Percentiles rank a stretch among this genome's conserved stretches.
phyloP scores from a whole-genome alignment of 1,140 invertebrate genomes.

The Drosophila varians region DNA sequence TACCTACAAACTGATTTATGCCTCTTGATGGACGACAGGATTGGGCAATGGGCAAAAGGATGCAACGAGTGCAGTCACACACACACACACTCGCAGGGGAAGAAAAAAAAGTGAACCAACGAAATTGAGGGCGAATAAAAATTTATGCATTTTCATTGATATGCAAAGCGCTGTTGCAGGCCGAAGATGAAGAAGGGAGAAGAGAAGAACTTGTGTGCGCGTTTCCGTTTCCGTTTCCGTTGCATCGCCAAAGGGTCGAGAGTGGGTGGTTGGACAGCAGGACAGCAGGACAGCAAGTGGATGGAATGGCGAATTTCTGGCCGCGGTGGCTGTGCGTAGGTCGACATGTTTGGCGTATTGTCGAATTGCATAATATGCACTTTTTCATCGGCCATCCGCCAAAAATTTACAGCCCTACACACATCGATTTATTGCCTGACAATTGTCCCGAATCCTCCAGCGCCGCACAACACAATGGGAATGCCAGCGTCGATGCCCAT shows the following conservation, averaged over 20 bases:
- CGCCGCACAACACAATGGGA: constrained; percentile 66
- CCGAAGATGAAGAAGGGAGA: constrained; percentile 65
- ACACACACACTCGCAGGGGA: constrained; percentile 15
- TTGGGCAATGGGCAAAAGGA: constrained; percentile 29
- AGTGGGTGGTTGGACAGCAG: constrained; percentile 1
- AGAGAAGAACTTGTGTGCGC: constrained; percentile 70
- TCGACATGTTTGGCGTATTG: constrained; percentile 80
- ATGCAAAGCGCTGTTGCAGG: constrained; percentile 68
- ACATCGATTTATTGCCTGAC: constrained; percentile 83
- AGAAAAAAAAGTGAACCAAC: constrained; percentile 18
- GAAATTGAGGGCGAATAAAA: constrained; percentile 59
- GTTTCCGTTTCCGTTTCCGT: constrained; percentile 81
- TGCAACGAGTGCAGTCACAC: constrained; percentile 62
- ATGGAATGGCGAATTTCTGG: constrained; percentile 23
- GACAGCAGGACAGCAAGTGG: constrained; percentile 6
- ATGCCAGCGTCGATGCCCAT: constrained; percentile 46
- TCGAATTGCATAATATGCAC: constrained; percentile 83
- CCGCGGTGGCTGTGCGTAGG: constrained; percentile 49
- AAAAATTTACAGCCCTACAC: constrained; percentile 83
- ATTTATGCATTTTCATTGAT: constrained; percentile 83
- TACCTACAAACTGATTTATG: constrained; percentile 76
- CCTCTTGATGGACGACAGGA: constrained; percentile 72
- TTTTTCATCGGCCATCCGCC: constrained; percentile 80
- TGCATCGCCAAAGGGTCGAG: constrained; percentile 23
- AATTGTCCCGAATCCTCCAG: constrained; percentile 73